Percentiles rank a stretch among this genome's conserved stretches.
phyloP scores from a whole-genome alignment of 2,888 invertebrate genomes.

The Lasioglossum figueresi region DNA sequence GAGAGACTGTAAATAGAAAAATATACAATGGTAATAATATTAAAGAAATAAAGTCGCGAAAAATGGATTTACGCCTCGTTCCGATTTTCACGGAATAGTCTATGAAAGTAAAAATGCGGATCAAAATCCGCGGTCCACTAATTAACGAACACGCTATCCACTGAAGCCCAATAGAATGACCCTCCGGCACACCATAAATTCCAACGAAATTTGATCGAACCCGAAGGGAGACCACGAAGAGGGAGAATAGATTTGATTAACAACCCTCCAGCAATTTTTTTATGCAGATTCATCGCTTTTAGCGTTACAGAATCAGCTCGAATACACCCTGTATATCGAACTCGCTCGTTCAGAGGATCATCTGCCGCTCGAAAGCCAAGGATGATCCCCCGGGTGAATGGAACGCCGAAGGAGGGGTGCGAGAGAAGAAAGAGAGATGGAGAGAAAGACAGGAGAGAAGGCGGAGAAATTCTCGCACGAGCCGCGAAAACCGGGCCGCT shows the following conservation, averaged over 20 bases:
- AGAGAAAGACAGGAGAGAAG: not conserved
- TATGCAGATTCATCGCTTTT: not conserved
- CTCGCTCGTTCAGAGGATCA: slow-evolving; percentile 46
- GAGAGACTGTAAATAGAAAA: too few species aligned
- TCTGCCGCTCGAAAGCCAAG: slow-evolving; percentile 37
- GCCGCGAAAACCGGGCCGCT: slow-evolving; percentile 65
- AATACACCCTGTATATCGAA: slow-evolving; percentile 40
- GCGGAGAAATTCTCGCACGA: slow-evolving; percentile 57
- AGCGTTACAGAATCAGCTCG: not conserved
- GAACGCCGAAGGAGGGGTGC: not conserved
- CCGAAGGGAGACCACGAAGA: not conserved
- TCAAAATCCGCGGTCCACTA: not conserved
- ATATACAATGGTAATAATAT: not conserved
- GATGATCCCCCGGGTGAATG: slow-evolving; percentile 39
- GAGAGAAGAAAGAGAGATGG: not conserved
- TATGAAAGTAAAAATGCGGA: not conserved
- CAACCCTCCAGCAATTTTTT: not conserved
- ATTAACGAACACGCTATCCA: not conserved
- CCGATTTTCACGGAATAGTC: not conserved
- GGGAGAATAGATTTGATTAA: not conserved
- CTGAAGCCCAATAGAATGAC: not conserved
- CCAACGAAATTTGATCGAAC: not conserved
- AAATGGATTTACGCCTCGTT: not conserved
- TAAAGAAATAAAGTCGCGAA: not conserved
- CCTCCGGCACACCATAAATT: not conserved